These are phyloP conservation scores for Petrocephalus sullivani DNA, from an alignment of 2,797 vertebrate genomes.

Conservation along the genomic window DNA sequence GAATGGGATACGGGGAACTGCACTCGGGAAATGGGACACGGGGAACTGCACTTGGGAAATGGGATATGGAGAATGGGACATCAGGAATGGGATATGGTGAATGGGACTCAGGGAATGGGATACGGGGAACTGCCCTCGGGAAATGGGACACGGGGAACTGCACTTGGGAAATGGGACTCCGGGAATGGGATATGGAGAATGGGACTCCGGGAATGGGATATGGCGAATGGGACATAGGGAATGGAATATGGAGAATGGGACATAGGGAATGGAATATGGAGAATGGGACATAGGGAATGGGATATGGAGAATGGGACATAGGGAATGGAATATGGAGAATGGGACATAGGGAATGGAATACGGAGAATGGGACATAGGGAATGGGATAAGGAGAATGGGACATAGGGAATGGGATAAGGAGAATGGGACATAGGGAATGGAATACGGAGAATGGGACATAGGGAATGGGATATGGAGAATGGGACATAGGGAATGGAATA, in stretches of 20 bases:
- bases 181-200: background rate
- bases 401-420: no score
- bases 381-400: no score
- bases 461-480: no score
- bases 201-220: background rate
- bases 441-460: no score
- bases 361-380: background rate
- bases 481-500: no score
- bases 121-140: no score
- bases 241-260: background rate
- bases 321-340: background rate
- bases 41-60: background rate
- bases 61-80: background rate
- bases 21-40: background rate
- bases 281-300: no score
- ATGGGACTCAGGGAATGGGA: background rate
- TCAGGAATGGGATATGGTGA: background rate
- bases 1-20: background rate
- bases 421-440: no score
- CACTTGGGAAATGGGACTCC: background rate
- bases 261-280: background rate
- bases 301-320: background rate
- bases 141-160: background rate
- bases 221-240: background rate
- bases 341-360: background rate